Conservation (phyloP, 2,888 invertebrate genomes). For the Lepidochitona cinerea region DNA sequence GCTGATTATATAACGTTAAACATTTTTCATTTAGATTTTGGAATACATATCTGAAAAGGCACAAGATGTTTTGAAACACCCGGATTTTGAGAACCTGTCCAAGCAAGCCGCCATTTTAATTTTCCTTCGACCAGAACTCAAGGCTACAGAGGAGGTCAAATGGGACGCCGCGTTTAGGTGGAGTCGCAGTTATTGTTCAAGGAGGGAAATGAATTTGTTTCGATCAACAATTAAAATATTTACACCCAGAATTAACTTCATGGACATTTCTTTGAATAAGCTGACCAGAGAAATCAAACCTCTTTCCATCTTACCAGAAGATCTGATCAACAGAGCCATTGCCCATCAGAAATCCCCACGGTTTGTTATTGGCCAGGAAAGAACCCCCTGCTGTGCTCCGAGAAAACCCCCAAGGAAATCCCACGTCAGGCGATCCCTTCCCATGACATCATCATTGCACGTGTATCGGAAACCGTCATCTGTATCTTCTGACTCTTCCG, state of each 20-base stretch:
- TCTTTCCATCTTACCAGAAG: not conserved
- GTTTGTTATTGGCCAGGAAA: not conserved
- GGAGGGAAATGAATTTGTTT: not conserved
- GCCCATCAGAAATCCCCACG: not conserved
- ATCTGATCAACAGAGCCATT: not conserved
- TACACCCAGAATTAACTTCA: not conserved
- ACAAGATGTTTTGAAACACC: not conserved
- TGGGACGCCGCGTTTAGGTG: not conserved
- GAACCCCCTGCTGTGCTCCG: not conserved
- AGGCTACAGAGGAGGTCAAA: not conserved
- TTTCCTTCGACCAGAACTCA: not conserved
- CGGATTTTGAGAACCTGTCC: not conserved
- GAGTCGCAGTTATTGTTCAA: not conserved
- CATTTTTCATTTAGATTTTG: not conserved
- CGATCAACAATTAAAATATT: not conserved
- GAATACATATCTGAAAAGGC: not conserved
- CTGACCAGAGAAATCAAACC: not conserved
- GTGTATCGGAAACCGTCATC: not conserved
- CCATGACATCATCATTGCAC: too few relatives aligned
- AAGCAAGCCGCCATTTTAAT: not conserved
- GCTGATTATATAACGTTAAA: too few relatives aligned
- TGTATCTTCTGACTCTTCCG: not conserved
- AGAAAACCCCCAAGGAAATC: not conserved
- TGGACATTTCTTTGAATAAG: not conserved
- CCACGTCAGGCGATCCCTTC: not conserved